phyloP scores from a whole-genome alignment of 2,888 invertebrate genomes.

The Thecocarcelia acutangulata region DNA sequence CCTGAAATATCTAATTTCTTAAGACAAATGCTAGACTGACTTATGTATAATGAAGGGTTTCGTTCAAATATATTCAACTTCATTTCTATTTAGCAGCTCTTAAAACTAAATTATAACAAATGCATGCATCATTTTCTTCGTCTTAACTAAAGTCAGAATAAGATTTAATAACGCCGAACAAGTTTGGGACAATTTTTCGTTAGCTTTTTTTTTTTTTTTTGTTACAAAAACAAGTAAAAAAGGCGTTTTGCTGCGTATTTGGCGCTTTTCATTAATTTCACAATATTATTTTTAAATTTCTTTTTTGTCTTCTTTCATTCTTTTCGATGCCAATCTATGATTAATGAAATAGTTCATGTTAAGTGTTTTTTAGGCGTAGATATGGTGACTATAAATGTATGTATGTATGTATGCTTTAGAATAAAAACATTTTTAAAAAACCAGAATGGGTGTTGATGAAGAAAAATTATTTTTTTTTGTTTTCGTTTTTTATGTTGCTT shows the following conservation, averaged over 20 bases:
- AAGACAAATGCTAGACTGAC: background rate
- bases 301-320: slow-evolving; percentile 17
- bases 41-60: background rate
- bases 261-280: slow-evolving; percentile 46
- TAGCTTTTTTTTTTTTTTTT: background rate
- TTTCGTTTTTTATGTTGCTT: too few species aligned
- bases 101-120: slow-evolving; percentile 55
- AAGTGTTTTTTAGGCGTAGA: slow-evolving; percentile 47
- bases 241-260: slow-evolving; percentile 50
- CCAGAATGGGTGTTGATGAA: slow-evolving; percentile 54
- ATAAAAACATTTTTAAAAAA: slow-evolving; percentile 2
- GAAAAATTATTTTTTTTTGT: slow-evolving; percentile 61
- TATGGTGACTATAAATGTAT: slow-evolving; percentile 50
- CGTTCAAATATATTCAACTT: background rate
- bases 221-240: background rate
- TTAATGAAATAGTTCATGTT: slow-evolving; percentile 65
- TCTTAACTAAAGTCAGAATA: slow-evolving; percentile 3
- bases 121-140: slow-evolving; percentile 50
- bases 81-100: slow-evolving; percentile 19
- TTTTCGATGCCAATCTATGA: slow-evolving; percentile 65
- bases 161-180: background rate
- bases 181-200: background rate
- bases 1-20: too few species aligned
- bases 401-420: background rate
- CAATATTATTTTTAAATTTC: slow-evolving; percentile 1